These are phyloP conservation scores for Motacilla tschutschensis DNA, from an alignment of 2,113 vertebrate species.

Conservation along the genomic window DNA sequence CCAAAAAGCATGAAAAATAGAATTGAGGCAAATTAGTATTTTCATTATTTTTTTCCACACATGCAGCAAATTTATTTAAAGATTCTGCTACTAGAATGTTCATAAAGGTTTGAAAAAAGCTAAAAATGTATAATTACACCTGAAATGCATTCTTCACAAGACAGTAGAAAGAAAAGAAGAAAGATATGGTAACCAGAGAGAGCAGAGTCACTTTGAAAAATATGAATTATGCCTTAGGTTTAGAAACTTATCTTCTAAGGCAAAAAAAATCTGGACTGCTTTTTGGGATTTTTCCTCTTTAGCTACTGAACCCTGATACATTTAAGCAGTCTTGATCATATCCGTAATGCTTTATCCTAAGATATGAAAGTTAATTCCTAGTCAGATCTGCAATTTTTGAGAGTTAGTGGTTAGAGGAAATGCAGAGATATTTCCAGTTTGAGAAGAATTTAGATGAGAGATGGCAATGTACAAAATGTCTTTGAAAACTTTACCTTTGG, in stretches of 20 bases:
- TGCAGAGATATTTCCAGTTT: not conserved
- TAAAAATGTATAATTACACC: not conserved
- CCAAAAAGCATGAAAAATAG: not conserved
- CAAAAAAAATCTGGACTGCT: not conserved
- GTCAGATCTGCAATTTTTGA: not conserved
- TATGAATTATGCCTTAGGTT: not conserved
- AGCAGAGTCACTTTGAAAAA: not conserved
- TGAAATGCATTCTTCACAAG: not conserved
- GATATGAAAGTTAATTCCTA: not conserved
- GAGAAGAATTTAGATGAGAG: not conserved
- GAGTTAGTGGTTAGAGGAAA: not conserved
- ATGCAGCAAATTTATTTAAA: not conserved
- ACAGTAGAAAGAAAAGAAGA: not conserved
- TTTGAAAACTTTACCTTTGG: not conserved
- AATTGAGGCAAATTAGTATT: not conserved
- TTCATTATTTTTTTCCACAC: not conserved
- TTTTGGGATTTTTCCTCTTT: not conserved
- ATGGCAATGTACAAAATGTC: not conserved
- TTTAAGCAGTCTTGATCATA: not conserved
- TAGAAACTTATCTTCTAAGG: not conserved
- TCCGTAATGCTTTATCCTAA: not conserved
- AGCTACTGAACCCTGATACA: not conserved
- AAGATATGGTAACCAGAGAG: not conserved
- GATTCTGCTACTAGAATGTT: not conserved
- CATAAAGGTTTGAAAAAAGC: not conserved